Base-by-base conservation (phyloP, 2,797 vertebrate genomes). In the Malurus splendens region DNA sequence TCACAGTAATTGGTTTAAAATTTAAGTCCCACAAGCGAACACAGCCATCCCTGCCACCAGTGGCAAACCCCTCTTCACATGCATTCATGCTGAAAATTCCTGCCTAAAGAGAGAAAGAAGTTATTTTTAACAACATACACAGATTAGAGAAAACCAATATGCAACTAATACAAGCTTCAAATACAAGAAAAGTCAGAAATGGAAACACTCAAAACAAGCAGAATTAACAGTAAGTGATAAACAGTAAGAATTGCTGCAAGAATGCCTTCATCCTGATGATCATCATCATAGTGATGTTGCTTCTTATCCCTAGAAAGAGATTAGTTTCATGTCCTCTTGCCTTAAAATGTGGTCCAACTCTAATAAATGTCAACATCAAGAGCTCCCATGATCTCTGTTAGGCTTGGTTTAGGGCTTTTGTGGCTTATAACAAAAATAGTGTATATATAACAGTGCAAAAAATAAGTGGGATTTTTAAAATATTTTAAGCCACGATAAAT, bases 21-120 rank as follows among this genome's bases (percentile, higher is more conserved):
- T 98, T 99, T 97, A 99, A 98, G 97, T 99, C 99, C 99, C 99
- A 99, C 94, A 99, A 97, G 85, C 99, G 98, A 96, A 99, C 98
- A 64, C 99, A 99, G 93, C 99, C 99, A 73, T 99, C 99, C 92
- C 99, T 97, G 81, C 99, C 99, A 92, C 99, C 99, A 59, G 99
- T 99, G 95, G 99, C 99, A 95, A 99, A 99, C 68, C 99, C 99
- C 94, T 99, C 99, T 96, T 99, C 99, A 72, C 99, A 99, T 44
- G 98, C 98, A 96, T 99, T 99, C 99, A 99, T 99, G 97, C 99
- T 99, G 97, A 99, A 99, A 98, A 99, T 99, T 96, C 99, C 99
- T 96, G 99, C 99, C 99, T 99, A 96, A 96, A 96, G 93, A 96
- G 93, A 97, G 95, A 97, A 96, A 24, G 92, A 93, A 82, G 52